Evolutionary conservation across 2,888 invertebrate genomes (phyloP).

Genomic region (Drosophila longiperda): DNA sequence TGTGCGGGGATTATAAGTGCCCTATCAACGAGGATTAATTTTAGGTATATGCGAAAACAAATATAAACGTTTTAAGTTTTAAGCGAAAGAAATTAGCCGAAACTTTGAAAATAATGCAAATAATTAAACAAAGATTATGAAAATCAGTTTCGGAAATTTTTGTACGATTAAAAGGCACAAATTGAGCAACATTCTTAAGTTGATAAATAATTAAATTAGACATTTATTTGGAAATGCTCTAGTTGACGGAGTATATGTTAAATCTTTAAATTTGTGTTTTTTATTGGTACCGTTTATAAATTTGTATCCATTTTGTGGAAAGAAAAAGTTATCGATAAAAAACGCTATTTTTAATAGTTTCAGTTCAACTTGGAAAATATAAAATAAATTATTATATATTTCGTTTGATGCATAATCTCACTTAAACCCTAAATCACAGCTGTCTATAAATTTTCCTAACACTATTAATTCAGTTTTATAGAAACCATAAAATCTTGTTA

Average conservation of each 20-base stretch:
- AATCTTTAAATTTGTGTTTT: not conserved
- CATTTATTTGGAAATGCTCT: rapidly evolving
- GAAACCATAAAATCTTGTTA: not conserved
- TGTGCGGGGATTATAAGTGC: constrained; percentile 11
- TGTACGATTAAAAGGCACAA: not conserved
- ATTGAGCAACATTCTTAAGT: not conserved
- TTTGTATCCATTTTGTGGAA: not conserved
- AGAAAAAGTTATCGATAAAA: not conserved
- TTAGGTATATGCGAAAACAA: constrained; percentile 15
- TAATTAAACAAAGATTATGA: constrained; percentile 15
- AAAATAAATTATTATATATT: too few relatives aligned
- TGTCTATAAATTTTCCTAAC: not conserved
- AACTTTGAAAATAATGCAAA: constrained; percentile 3
- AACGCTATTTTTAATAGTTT: not conserved
- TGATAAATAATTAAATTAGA: too few relatives aligned
- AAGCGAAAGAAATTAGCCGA: constrained; percentile 3
- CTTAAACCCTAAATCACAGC: not conserved
- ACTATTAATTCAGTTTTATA: not conserved
- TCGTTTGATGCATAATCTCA: not conserved
- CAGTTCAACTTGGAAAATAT: not conserved
- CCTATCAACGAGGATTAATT: constrained; percentile 25
- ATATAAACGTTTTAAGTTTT: constrained; percentile 9
- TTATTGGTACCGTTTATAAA: not conserved
- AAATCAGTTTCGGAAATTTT: not conserved
- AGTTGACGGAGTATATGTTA: not conserved